These are phyloP conservation scores for Mesaphorura yosii DNA, from an alignment of 1,140 invertebrate species.

Conservation along the genomic window DNA sequence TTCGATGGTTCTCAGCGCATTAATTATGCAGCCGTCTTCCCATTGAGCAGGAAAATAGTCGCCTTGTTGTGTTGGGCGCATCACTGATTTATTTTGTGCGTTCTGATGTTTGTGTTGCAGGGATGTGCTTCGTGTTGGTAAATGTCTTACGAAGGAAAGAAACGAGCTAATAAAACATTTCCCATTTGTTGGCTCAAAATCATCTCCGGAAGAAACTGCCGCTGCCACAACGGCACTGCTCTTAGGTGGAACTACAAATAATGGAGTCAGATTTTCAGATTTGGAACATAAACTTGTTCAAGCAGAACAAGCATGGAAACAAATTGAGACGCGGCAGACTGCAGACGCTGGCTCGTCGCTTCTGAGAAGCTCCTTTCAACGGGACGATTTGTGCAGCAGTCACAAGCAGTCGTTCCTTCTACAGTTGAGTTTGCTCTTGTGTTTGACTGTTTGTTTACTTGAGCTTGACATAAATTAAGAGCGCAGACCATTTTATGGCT, in stretches of 20 bases:
- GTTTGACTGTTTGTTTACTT: too few relatives aligned
- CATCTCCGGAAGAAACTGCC: constrained; percentile 3
- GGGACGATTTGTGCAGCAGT: too few relatives aligned
- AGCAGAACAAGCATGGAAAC: constrained; percentile 28
- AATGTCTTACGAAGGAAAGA: constrained; percentile 28
- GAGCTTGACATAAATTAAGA: too few relatives aligned
- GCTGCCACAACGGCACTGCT: constrained; percentile 3
- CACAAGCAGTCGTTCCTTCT: too few relatives aligned
- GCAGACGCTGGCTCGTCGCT: too few relatives aligned
- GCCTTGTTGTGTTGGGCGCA: too few relatives aligned
- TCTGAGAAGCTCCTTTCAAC: too few relatives aligned
- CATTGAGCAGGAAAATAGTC: too few relatives aligned
- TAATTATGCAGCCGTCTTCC: too few relatives aligned
- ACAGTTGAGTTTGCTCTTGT: too few relatives aligned
- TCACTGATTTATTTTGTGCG: constrained; percentile 1
- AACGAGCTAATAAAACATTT: constrained; percentile 30
- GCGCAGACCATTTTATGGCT: too few relatives aligned
- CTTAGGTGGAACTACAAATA: constrained; percentile 11
- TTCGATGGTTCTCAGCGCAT: too few relatives aligned
- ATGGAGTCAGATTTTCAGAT: constrained; percentile 24
- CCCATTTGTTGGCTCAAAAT: constrained; percentile 15
- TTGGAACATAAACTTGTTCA: constrained; percentile 26
- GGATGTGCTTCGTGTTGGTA: constrained; percentile 24
- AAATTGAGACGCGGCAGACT: constrained; percentile 9
- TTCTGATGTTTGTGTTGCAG: constrained; percentile 11